Evolutionary conservation across 2,888 invertebrate species (phyloP).

Genomic region (Bellardia bayeri): DNA sequence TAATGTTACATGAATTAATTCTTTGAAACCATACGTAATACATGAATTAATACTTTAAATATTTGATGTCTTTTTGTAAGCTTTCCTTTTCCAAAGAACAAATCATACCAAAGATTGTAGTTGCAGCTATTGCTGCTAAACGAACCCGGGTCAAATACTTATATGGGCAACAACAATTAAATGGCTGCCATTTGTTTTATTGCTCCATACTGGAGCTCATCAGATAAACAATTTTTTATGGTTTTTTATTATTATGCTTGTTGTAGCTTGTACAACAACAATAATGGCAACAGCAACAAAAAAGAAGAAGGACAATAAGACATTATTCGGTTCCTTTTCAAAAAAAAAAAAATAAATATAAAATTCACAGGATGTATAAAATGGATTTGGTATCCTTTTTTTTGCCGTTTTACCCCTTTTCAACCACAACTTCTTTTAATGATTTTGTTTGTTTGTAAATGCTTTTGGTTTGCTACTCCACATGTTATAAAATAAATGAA

Average conservation of each 20-base stretch:
- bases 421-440: conserved; percentile 34
- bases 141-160: conserved; percentile 72
- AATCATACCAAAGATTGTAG: conserved; percentile 1
- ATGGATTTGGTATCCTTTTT: conserved; percentile 63
- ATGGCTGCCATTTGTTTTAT: conserved; percentile 78
- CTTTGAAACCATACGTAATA: too few relatives aligned
- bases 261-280: conserved; percentile 32
- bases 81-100: background rate
- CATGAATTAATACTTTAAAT: background rate
- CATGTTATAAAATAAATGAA: conserved; percentile 60
- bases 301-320: conserved; percentile 56
- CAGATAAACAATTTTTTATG: conserved; percentile 73
- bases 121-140: background rate
- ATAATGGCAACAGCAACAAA: conserved; percentile 6
- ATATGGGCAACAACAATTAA: conserved; percentile 78
- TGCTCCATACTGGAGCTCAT: conserved; percentile 73
- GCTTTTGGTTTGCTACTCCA: conserved; percentile 53
- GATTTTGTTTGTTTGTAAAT: background rate
- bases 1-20: too few relatives aligned
- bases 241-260: conserved; percentile 46
- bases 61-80: background rate
- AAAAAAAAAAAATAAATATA: background rate
- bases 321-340: conserved; percentile 44
- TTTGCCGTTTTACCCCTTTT: conserved; percentile 34
- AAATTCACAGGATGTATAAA: conserved; percentile 59